These are phyloP conservation scores for Drosophila anceps DNA, from an alignment of 2,888 invertebrate genomes.

Conservation along the genomic window DNA sequence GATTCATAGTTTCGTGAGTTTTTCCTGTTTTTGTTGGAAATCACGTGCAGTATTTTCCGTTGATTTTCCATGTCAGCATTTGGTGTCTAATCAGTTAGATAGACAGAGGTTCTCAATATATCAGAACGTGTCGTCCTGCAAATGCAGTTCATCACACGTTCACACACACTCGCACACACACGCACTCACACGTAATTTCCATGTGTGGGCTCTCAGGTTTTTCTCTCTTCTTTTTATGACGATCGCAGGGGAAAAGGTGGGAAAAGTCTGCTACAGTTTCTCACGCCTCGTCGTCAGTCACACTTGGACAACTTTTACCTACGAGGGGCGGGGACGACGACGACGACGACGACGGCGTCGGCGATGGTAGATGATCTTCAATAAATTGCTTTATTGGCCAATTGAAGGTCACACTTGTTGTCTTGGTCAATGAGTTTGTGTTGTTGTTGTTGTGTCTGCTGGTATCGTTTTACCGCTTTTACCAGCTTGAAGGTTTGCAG, in stretches of 20 bases:
- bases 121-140: conserved; percentile 64
- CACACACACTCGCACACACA: conserved; percentile 42
- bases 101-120: conserved; percentile 29
- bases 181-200: conserved; percentile 65
- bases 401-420: conserved; percentile 74
- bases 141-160: conserved; percentile 50
- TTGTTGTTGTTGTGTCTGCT: conserved; percentile 31
- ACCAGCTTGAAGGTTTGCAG: conserved; percentile 54
- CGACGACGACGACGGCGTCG: no score
- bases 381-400: conserved; percentile 78
- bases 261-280: conserved; percentile 67
- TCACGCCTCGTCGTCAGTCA: conserved; percentile 68
- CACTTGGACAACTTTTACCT: conserved; percentile 74
- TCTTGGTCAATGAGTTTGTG: conserved; percentile 63
- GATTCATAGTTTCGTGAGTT: conserved; percentile 62
- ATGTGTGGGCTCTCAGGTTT: conserved; percentile 55
- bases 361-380: conserved; percentile 55
- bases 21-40: conserved; percentile 73
- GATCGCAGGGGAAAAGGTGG: conserved; percentile 48
- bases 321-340: conserved; percentile 20
- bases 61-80: conserved; percentile 46
- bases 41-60: conserved; percentile 78
- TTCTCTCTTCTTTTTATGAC: conserved; percentile 45
- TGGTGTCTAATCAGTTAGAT: conserved; percentile 56
- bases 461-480: conserved; percentile 50